Evolutionary conservation across 2,797 vertebrate genomes (phyloP), one percentile per base, ranked within the genome.

Genomic region (Oceanodroma leucorhoa): DNA sequence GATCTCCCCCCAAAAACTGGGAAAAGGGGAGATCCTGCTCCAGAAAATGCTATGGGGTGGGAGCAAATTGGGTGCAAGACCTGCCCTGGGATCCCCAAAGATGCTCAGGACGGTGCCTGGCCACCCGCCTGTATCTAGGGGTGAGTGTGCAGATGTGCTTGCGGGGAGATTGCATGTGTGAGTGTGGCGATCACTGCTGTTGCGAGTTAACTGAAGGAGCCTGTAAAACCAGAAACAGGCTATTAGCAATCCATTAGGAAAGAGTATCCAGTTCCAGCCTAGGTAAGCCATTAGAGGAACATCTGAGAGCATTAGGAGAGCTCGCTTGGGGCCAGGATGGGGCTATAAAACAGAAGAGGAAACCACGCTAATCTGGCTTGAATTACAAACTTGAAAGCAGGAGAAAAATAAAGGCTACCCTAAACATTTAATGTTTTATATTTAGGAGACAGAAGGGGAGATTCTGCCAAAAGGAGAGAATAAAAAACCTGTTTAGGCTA

Each of bases 181-280:
- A 78, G 97, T 1, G 3, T 60, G 0, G 93, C 5, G 5, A 76
- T 50, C 10, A 90, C 96, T 95, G 96, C 97, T 97, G 97, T 80
- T 96, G 96, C 2, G 93, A 94, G 97, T 98, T 98, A 98, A 97
- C 97, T 58, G 97, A 94, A 91, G 95, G 97, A 96, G 95, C 95
- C 98, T 98, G 97, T 97, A 97, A 98, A 98, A 97, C 97, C 97
- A 98, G 98, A 98, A 98, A 97, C 97, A 97, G 97, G 97, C 98
- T 98, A 98, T 98, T 98, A 98, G 98, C 89, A 89, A 97, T 97
- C 97, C 98, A 98, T 98, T 98, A 98, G 98, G 96, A 95, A 62
- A 57, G 83, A 91, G 96, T 98, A 97, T 97, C 97, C 97, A 97
- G 97, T 97, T 97, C 97, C 98, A 98, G 97, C 95, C 94, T 30